Percentiles rank a stretch among this genome's conserved stretches.
Evolutionary conservation across 2,797 vertebrate genomes (phyloP).

Genomic region (Agapornis canus): DNA sequence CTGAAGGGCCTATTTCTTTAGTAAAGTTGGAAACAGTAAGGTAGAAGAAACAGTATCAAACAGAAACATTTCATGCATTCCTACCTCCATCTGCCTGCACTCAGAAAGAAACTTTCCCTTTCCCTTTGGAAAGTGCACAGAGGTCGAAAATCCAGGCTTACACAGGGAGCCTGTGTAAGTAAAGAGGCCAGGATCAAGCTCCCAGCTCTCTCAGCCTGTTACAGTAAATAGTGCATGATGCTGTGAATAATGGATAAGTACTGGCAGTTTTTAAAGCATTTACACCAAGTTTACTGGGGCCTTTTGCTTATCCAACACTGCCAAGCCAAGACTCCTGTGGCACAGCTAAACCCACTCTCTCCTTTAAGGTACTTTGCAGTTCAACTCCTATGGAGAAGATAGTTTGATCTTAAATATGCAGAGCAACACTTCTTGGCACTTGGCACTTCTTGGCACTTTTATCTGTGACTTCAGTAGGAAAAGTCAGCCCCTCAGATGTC

Average conservation of each 20-base stretch:
- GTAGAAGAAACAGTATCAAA: neutral
- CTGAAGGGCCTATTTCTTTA: neutral
- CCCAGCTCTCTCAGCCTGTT: neutral
- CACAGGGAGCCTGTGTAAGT: neutral
- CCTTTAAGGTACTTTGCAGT: neutral
- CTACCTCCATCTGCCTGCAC: neutral
- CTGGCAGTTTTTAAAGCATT: neutral
- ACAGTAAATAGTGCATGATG: neutral
- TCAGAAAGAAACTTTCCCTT: neutral
- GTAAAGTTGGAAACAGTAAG: neutral
- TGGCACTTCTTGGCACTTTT: too few relatives aligned
- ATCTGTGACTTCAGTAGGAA: neutral
- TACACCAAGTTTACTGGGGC: neutral
- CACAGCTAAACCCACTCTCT: neutral
- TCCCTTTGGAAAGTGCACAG: neutral
- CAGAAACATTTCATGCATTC: neutral
- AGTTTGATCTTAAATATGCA: neutral
- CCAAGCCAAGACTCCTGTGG: neutral
- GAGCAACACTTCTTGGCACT: neutral
- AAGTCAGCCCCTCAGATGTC: neutral
- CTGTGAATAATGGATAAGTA: neutral
- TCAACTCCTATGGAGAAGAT: neutral
- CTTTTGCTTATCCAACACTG: neutral
- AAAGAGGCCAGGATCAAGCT: neutral
- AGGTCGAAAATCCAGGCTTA: neutral